A percentile compares a stretch with the other conserved stretches of the same genome.
phyloP scores from a whole-genome alignment of 2,888 invertebrate genomes.

The Endotricha flammealis region DNA sequence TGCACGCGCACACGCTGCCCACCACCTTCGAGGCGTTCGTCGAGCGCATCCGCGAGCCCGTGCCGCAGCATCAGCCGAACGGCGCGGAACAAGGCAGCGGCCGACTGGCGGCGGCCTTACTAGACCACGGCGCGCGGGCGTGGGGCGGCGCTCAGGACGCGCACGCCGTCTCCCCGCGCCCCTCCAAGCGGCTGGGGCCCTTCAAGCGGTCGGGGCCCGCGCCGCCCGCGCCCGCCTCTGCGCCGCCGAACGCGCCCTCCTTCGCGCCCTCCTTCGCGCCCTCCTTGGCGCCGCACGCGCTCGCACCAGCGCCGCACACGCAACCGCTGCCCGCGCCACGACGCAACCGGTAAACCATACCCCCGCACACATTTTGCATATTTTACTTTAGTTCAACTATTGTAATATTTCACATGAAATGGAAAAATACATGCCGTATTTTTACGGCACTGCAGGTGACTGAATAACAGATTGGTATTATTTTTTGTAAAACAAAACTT shows the following conservation, averaged over 20 bases:
- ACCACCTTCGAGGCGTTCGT: conserved; percentile 93
- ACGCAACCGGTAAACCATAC: conserved; percentile 49
- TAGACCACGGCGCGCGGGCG: conserved; percentile 72
- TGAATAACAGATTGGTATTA: no score
- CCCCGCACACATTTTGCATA: neutral
- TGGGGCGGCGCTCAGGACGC: conserved; percentile 51
- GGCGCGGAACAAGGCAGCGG: conserved; percentile 53
- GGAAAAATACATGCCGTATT: no score
- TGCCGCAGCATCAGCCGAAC: conserved; percentile 20
- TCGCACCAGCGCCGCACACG: conserved; percentile 14
- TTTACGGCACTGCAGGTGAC: no score
- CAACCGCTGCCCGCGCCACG: conserved; percentile 32
- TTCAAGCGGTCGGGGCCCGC: conserved; percentile 75
- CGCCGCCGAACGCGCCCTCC: conserved; percentile 28
- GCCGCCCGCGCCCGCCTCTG: conserved; percentile 23
- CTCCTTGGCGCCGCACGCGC: conserved; percentile 29
- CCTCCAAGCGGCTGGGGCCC: conserved; percentile 82
- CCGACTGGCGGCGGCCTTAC: conserved; percentile 78
- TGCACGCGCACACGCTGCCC: conserved; percentile 89
- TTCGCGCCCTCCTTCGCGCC: conserved; percentile 28
- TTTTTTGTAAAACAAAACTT: no score
- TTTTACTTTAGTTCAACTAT: no score
- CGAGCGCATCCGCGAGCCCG: conserved; percentile 55
- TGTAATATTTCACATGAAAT: no score
- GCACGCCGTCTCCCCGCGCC: conserved; percentile 79